These are phyloP conservation scores for Caenorhabditis macrosperma DNA, from an alignment of 2,888 invertebrate species.

Conservation along the genomic window DNA sequence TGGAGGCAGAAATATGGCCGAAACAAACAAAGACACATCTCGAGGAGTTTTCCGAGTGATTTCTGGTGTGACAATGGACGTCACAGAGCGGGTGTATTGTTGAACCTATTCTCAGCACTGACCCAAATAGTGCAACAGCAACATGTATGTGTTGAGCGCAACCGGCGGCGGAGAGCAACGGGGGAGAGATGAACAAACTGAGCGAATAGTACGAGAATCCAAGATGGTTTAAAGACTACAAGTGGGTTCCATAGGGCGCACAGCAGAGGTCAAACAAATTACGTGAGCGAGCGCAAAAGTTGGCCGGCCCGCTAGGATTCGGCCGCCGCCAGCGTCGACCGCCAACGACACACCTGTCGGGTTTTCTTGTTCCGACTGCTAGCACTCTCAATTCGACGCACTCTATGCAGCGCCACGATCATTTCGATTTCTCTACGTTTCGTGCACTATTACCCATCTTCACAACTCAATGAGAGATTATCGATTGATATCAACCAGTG, in stretches of 20 bases:
- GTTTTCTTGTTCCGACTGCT: slow-evolving; percentile 43
- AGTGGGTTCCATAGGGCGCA: slow-evolving; percentile 44
- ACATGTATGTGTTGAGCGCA: slow-evolving; percentile 41
- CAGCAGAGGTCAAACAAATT: slow-evolving; percentile 56
- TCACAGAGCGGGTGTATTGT: slow-evolving; percentile 45
- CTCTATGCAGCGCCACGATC: slow-evolving; percentile 28
- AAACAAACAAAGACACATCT: slow-evolving; percentile 49
- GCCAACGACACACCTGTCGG: slow-evolving; percentile 48
- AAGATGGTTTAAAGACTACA: slow-evolving; percentile 53
- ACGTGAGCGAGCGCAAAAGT: slow-evolving; percentile 40
- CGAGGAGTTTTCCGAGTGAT: slow-evolving; percentile 39
- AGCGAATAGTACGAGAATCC: slow-evolving; percentile 43
- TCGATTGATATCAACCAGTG: slow-evolving; percentile 50
- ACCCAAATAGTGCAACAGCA: slow-evolving; percentile 52
- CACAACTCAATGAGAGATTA: slow-evolving; percentile 38
- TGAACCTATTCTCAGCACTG: slow-evolving; percentile 27
- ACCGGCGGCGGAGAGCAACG: not conserved
- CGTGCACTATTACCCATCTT: slow-evolving; percentile 44
- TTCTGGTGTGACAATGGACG: slow-evolving; percentile 39
- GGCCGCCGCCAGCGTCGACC: slow-evolving; percentile 15
- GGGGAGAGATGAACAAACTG: slow-evolving; percentile 24
- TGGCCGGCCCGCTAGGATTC: slow-evolving; percentile 22
- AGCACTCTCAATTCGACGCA: slow-evolving; percentile 38
- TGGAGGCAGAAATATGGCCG: not conserved
- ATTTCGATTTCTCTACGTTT: slow-evolving; percentile 47